Percentiles rank a stretch among this genome's conserved stretches.
Conservation (phyloP, 2,113 vertebrate genomes). For the Prochilodus magdalenae region DNA sequence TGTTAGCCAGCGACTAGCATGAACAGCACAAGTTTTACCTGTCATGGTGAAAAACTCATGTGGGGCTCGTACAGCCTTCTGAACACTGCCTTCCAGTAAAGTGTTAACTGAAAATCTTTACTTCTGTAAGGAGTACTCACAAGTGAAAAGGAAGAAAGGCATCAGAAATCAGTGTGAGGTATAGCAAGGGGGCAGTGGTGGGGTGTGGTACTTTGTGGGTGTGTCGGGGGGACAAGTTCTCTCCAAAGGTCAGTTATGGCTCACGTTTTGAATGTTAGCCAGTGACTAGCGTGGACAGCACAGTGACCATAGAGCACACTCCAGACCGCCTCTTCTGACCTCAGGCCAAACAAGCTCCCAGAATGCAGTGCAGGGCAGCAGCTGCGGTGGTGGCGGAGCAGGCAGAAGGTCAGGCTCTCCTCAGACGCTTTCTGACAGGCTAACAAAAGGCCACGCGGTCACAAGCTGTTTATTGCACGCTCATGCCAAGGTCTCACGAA, state of each 20-base stretch:
- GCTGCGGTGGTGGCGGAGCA: conserved; percentile 65
- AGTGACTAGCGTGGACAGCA: conserved; percentile 51
- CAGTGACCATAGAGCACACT: conserved; percentile 56
- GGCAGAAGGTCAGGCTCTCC: conserved; percentile 75
- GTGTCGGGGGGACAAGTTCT: conserved; percentile 14
- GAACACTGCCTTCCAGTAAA: too few relatives aligned
- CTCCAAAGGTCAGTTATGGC: conserved; percentile 65
- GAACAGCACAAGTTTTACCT: too few relatives aligned
- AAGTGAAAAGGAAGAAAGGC: conserved; percentile 6
- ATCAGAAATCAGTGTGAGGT: conserved; percentile 26
- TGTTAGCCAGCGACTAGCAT: too few relatives aligned
- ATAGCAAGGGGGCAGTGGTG: not conserved
- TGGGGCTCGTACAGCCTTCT: too few relatives aligned
- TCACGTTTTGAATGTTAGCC: conserved; percentile 45
- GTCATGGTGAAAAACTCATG: too few relatives aligned
- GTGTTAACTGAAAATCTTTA: too few relatives aligned
- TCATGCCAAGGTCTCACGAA: conserved; percentile 63
- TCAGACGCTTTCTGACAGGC: conserved; percentile 62
- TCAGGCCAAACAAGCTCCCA: conserved; percentile 65
- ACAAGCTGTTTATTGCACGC: conserved; percentile 74
- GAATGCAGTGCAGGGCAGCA: conserved; percentile 66
- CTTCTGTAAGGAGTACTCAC: not conserved
- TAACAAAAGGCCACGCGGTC: conserved; percentile 75
- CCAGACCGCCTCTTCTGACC: conserved; percentile 68
- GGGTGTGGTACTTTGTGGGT: too few relatives aligned